Base-by-base conservation (phyloP, 2,888 invertebrate species). In the Microplitis manilae region DNA sequence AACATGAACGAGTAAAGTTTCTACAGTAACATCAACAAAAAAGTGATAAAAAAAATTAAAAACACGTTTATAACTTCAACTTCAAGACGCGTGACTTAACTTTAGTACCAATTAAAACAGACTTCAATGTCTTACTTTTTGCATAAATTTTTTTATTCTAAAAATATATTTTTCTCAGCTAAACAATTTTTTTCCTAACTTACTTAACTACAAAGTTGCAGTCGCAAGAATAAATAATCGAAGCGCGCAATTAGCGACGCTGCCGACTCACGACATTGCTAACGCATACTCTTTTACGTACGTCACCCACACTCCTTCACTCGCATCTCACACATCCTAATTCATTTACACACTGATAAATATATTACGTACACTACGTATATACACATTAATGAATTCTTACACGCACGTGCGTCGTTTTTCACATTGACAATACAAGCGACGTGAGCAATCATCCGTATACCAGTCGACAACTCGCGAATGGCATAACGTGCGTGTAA, bases 241-340 rank as follows among this genome's bases (percentile, higher is more conserved):
- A 80, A 81, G 79, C 79, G 77, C 76, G 80, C 82, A 83, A 82
- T 83, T 83, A 83, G 80, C 81, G 80, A 77, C 79, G 79, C 80
- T 75, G 78, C 69, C 79, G 79, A 74, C 75, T 75, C 71, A 77
- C 72, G 76, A 68, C 72, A 78, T 74, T 69, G 68, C 68, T 62
- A 67, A 73, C 70, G 70, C 78, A 75, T 78, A 40, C 71, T 17
- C 67, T 38, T 68, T 67, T 41, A 20, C 73, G 65, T 67, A 65
- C 64, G 17, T n/a, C 67, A 71, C 62, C 61, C 65, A 30, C 67
- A 65, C 79, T 70, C 59, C 60, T 41, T 50, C 73, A 75, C 72
- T 70, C 73, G 71, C 72, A 65, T 70, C 77, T 65, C 50, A 62
- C 73, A 68, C 73, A 68, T 59, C 40, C 61, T 4, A 30, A 30